Conservation (phyloP, 64 coral and sea anemone genomes). For the Actinia equina region DNA sequence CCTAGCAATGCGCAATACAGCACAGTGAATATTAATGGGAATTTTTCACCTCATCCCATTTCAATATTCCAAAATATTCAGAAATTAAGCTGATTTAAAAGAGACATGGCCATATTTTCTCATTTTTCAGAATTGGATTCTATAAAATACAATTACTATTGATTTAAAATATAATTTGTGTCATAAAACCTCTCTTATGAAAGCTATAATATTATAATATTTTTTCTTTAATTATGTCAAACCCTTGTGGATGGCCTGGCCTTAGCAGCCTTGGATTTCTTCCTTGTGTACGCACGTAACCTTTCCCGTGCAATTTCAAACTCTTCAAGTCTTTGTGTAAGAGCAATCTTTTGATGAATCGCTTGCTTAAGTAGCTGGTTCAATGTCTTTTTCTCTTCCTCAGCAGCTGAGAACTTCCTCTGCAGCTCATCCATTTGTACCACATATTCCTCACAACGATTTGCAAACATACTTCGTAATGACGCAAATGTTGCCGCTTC, state of each 20-base stretch:
- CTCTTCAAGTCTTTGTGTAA: slow-evolving; percentile 96
- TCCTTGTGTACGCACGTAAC: slow-evolving; percentile 87
- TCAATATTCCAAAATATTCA: no score
- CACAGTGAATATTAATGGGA: no score
- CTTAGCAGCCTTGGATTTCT: slow-evolving; percentile 28
- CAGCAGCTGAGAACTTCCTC: slow-evolving; percentile 74
- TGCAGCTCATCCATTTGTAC: slow-evolving; percentile 92
- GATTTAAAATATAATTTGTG: neutral
- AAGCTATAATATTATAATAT: neutral
- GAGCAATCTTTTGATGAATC: slow-evolving; percentile 97
- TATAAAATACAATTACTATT: neutral
- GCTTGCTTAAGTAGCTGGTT: slow-evolving; percentile 97
- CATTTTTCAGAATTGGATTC: neutral
- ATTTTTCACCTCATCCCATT: no score
- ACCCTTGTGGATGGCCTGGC: slow-evolving; percentile 1
- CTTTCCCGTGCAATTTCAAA: slow-evolving; percentile 96
- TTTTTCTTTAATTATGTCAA: neutral
- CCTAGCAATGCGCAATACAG: no score
- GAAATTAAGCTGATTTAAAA: no score
- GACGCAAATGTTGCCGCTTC: slow-evolving; percentile 92
- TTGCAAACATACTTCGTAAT: slow-evolving; percentile 85
- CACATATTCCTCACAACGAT: slow-evolving; percentile 89
- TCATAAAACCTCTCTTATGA: neutral
- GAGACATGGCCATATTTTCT: no score
- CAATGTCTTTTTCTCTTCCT: slow-evolving; percentile 97